phyloP scores from a whole-genome alignment of 2,797 vertebrate species.

The Masticophis lateralis region DNA sequence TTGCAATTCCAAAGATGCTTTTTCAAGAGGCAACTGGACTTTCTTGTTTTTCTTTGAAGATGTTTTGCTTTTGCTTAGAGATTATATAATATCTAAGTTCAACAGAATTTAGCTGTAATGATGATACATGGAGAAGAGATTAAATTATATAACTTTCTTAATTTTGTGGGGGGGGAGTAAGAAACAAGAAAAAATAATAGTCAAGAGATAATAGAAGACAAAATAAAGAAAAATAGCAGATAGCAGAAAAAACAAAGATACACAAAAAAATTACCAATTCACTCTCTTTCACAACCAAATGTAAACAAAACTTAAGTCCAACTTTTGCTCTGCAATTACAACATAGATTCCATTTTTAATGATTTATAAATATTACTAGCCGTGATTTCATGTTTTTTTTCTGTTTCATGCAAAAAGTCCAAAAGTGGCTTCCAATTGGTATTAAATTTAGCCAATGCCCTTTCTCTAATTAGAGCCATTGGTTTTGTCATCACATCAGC shows the following conservation, averaged over 20 bases:
- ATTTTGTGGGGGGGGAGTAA: not conserved
- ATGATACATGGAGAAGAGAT: not conserved
- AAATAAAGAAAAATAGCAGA: not conserved
- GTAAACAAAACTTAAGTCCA: not conserved
- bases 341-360: not conserved
- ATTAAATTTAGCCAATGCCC: not conserved
- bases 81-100: not conserved
- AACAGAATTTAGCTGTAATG: not conserved
- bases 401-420: not conserved
- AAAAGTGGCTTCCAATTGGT: not conserved
- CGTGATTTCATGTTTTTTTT: not conserved
- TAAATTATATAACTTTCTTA: not conserved
- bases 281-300: not conserved
- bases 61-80: no score
- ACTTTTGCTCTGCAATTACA: not conserved
- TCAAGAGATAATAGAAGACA: not conserved
- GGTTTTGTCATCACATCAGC: not conserved
- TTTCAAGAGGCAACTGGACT: no score
- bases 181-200: not conserved
- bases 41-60: no score
- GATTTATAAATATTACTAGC: not conserved
- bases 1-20: not conserved
- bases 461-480: not conserved
- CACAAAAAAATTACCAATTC: not conserved
- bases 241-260: not conserved